phyloP scores from a whole-genome alignment of 2,797 vertebrate species.

The Eulemur rubriventer region DNA sequence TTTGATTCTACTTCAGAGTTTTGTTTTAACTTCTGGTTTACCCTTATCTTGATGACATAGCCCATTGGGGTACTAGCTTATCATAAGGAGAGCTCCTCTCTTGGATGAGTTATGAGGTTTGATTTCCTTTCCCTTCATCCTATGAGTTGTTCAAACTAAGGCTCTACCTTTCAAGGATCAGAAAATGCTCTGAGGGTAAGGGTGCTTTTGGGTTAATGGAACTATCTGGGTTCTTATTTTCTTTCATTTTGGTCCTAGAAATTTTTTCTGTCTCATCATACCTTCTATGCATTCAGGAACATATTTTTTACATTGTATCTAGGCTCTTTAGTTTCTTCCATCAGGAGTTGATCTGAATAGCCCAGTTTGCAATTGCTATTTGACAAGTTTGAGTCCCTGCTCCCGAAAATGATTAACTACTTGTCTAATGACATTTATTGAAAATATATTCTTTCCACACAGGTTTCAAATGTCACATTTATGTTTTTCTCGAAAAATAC shows the following conservation, averaged over 20 bases:
- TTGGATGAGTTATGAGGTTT: background rate
- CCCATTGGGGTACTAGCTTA: background rate
- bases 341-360: background rate
- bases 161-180: background rate
- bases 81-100: background rate
- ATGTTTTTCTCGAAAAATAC: slow-evolving; percentile 6
- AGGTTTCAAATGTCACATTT: slow-evolving; percentile 37
- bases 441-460: background rate
- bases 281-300: background rate
- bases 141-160: background rate
- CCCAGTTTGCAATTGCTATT: background rate
- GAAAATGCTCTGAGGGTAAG: background rate
- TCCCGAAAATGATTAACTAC: background rate
- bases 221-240: background rate
- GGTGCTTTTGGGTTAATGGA: background rate
- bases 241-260: background rate
- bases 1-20: background rate
- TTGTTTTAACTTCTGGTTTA: slow-evolving; percentile 2
- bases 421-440: background rate
- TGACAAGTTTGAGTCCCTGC: background rate
- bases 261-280: background rate
- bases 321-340: background rate
- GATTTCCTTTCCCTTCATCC: background rate
- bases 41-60: background rate
- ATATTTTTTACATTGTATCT: background rate